These are phyloP conservation scores for Diadumene lineata DNA, from an alignment of 92 coral and sea anemone genomes.

Conservation along the genomic window DNA sequence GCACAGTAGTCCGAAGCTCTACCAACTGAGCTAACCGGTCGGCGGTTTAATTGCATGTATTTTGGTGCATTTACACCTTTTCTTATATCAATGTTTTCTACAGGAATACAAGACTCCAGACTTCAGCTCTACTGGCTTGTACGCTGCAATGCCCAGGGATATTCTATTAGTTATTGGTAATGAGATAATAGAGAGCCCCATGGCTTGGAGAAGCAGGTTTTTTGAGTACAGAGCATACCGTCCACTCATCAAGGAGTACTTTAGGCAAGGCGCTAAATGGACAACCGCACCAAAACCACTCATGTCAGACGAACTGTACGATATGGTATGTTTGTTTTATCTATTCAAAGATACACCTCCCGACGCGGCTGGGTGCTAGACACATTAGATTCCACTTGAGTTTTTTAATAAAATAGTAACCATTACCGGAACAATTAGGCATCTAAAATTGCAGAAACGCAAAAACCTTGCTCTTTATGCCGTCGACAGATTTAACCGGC, in stretches of 20 bases:
- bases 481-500: too few relatives aligned
- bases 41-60: too few relatives aligned
- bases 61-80: too few relatives aligned
- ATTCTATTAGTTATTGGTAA: slow-evolving; percentile 77
- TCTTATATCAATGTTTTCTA: slow-evolving; percentile 1
- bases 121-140: slow-evolving; percentile 71
- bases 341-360: too few relatives aligned
- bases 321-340: slow-evolving; percentile 66
- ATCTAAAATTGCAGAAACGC: too few relatives aligned
- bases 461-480: too few relatives aligned
- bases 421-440: too few relatives aligned
- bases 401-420: too few relatives aligned
- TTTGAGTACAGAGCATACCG: slow-evolving; percentile 89
- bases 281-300: slow-evolving; percentile 85
- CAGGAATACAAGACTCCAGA: slow-evolving; percentile 82
- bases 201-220: slow-evolving; percentile 91
- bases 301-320: slow-evolving; percentile 79
- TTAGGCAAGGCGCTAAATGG: slow-evolving; percentile 83
- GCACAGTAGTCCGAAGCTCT: too few relatives aligned
- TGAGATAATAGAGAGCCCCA: slow-evolving; percentile 86
- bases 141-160: slow-evolving; percentile 94
- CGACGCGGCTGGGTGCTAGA: too few relatives aligned
- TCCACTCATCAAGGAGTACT: slow-evolving; percentile 83
- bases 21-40: too few relatives aligned
- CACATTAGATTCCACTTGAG: too few relatives aligned